Evolutionary conservation across 2,113 vertebrate species (phyloP).

Genomic region (Egretta garzetta): DNA sequence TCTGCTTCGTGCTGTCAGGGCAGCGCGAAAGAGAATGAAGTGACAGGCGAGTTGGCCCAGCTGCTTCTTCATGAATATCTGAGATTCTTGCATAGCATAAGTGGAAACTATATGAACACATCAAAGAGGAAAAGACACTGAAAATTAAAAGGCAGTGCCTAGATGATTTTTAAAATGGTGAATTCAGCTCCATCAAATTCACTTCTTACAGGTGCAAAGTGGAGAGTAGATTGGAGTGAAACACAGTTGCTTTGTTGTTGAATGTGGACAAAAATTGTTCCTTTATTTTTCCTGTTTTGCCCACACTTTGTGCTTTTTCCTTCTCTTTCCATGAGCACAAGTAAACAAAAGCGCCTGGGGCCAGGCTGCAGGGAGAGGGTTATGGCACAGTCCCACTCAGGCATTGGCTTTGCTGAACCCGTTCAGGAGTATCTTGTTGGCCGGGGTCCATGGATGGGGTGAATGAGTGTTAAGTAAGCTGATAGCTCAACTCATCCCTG

Average conservation of each 20-base stretch:
- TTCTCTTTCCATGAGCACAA: neutral
- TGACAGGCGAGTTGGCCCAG: conserved; percentile 54
- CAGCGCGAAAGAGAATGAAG: conserved; percentile 7
- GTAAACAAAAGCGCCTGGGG: neutral
- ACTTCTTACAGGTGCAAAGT: neutral
- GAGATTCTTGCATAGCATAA: conserved; percentile 11
- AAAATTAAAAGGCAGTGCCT: neutral
- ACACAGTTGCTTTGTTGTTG: neutral
- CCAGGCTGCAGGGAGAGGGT: neutral
- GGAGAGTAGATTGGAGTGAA: neutral
- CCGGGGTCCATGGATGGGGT: neutral
- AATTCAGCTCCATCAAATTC: neutral
- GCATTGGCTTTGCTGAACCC: neutral
- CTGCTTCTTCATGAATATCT: conserved; percentile 54
- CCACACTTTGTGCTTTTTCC: neutral
- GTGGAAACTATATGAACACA: neutral
- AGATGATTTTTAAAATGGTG: neutral
- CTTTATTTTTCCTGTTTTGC: neutral
- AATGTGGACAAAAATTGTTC: neutral
- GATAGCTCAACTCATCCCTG: neutral
- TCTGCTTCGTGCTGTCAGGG: conserved; percentile 44
- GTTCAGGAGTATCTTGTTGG: neutral
- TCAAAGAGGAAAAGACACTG: conserved; percentile 23
- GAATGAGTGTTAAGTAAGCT: neutral
- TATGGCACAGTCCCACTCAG: neutral